Evolutionary conservation across 1,140 invertebrate species (phyloP), one percentile per base, ranked within the genome.

Genomic region (Drosophila elegans): DNA sequence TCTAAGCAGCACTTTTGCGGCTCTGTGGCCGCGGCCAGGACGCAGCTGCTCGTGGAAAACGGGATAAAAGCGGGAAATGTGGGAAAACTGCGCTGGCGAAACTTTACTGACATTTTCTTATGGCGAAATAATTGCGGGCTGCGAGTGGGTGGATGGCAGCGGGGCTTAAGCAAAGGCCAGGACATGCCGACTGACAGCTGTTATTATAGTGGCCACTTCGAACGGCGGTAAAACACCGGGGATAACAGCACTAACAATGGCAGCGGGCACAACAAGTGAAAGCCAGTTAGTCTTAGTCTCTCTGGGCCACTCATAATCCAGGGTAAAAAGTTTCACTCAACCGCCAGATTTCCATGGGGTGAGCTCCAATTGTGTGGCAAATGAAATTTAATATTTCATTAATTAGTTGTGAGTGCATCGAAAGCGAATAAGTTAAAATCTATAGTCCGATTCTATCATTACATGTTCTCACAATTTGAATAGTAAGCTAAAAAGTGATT

Each of bases 31-130:
- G 49, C 25, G 45, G 44, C 75, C 42, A 38, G 64, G 83, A 53
- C 72, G 62, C 83, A 88, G 76, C 83, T 88, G 83, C 76, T 49
- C 41, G 67, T 57, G 45, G 60, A 39, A 66, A 80, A 53, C 48
- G 60, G 51, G 78, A 39, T 32, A 32, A 13, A 29, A 9, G 54
- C 9, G 9, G 54, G 48, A 77, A 27, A 48, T n/a, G 38, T 7
- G 11, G 12, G 49, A 36, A 36, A 21, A 29, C 45, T 29, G 45
- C 46, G 51, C 10, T 46, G 49, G 75, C 48, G 63, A 78, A 86
- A 88, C 71, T 88, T 88, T 88, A 79, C 84, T 83, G 84, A 83
- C 79, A 69, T 89, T 88, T 88, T 88, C 83, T 80, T 80, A 80
- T 89, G 83, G 63, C 71, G 67, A 88, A 88, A 83, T 78, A 88